Percentiles rank a stretch among this genome's conserved stretches.
These are phyloP conservation scores for Anolis sagrei DNA, from an alignment of 2,113 vertebrate species.

Conservation along the genomic window DNA sequence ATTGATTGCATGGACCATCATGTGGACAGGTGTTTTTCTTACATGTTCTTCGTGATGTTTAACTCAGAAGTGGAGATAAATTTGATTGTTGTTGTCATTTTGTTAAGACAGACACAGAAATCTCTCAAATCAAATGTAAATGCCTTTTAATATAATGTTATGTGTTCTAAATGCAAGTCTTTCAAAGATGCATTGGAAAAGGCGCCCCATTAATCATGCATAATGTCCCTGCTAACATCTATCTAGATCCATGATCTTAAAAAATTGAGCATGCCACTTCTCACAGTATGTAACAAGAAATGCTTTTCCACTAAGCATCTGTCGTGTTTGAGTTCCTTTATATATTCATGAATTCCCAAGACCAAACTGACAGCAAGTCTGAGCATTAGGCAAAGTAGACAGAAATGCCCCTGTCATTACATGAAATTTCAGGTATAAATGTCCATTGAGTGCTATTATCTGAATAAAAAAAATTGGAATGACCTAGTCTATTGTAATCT, in stretches of 20 bases:
- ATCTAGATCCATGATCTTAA: background rate
- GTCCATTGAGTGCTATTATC: background rate
- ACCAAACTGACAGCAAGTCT: slow-evolving; percentile 1
- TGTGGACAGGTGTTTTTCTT: background rate
- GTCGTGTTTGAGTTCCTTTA: background rate
- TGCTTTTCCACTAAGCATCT: slow-evolving; percentile 18
- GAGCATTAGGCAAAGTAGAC: background rate
- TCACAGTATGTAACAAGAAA: slow-evolving; percentile 13
- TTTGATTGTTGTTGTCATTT: background rate
- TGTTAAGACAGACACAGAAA: background rate
- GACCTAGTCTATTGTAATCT: background rate
- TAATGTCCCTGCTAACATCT: slow-evolving; percentile 7
- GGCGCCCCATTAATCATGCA: background rate
- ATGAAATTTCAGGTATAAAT: background rate
- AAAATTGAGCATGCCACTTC: slow-evolving; percentile 2
- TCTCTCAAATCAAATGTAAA: background rate
- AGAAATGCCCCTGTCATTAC: background rate
- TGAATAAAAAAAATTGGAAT: background rate
- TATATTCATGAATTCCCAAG: slow-evolving; percentile 13
- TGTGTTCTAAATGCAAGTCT: background rate
- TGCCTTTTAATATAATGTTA: slow-evolving; percentile 1
- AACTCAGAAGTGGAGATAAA: background rate
- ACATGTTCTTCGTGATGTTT: background rate
- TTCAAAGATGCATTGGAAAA: background rate
- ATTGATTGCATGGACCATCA: background rate